A percentile compares a stretch with the other conserved stretches of the same genome.
Evolutionary conservation across 2,797 vertebrate species (phyloP).

Genomic region (Chelon labrosus): DNA sequence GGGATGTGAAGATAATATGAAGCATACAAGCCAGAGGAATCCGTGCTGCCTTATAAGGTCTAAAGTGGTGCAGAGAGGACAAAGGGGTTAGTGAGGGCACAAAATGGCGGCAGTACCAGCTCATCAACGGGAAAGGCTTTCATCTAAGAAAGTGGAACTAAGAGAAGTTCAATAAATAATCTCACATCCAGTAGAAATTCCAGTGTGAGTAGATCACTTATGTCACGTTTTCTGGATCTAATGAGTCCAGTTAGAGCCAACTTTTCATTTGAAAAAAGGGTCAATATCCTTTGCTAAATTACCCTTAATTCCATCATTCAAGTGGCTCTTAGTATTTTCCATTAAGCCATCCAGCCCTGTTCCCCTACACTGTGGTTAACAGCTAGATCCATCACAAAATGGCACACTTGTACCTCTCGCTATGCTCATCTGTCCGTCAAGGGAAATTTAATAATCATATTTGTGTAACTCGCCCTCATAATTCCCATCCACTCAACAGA

Average conservation of each 20-base stretch:
- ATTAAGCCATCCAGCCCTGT: constrained; percentile 53
- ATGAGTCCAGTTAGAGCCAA: constrained; percentile 50
- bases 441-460: constrained; percentile 72
- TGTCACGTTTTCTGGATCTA: constrained; percentile 46
- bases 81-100: constrained; percentile 54
- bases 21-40: constrained; percentile 72
- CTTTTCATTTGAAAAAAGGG: constrained; percentile 42
- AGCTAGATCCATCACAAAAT: constrained; percentile 47
- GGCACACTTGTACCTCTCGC: constrained; percentile 62
- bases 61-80: constrained; percentile 48
- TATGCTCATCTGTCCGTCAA: constrained; percentile 73
- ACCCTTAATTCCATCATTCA: constrained; percentile 58
- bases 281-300: constrained; percentile 52
- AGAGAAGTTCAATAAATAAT: constrained; percentile 46
- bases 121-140: constrained; percentile 43
- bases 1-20: constrained; percentile 77
- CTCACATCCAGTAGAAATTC: constrained; percentile 47
- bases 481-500: constrained; percentile 67
- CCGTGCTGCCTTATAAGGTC: constrained; percentile 74
- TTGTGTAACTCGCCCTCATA: constrained; percentile 69
- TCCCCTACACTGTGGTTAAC: constrained; percentile 35
- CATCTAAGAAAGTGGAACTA: constrained; percentile 25
- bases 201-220: constrained; percentile 31
- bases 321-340: constrained; percentile 64
- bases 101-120: constrained; percentile 51